Base-by-base conservation (phyloP, 2,797 vertebrate species). In the Sphaeramia orbicularis region DNA sequence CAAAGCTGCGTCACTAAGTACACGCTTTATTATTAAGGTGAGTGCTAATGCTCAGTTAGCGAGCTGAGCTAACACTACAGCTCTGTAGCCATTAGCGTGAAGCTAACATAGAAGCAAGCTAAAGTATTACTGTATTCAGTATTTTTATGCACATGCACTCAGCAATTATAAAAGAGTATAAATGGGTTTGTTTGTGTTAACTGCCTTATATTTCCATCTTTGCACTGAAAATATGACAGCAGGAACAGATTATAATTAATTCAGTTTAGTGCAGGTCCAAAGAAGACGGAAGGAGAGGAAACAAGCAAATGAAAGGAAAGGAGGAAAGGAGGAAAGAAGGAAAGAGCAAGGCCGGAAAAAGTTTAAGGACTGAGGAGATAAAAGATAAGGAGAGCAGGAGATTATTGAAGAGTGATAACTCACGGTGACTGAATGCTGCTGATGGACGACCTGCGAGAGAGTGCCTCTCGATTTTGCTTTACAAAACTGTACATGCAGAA, bases 401-500 rank as follows among this genome's bases (percentile, higher is more conserved):
- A 90, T 92, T 87, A 95, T 92, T 21, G 66, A 94, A 95, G 94
- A 95, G 94, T 93, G 94, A 94, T 92, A 94, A 99, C 98, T 99
- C 98, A 99, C 97, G 94, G 96, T 97, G 97, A 99, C 94, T 97
- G 96, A 94, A 96, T 94, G 96, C 97, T 99, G 98, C 93, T 97
- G 96, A 97, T 94, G 94, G 98, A 99, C 91, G 97, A 97, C 95
- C 97, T 98, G 96, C 96, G 97, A 95, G 97, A 98, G 88, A 96
- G 94, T 93, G 95, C 93, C 92, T 96, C 96, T 96, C 95, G 96
- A 95, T 96, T 96, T 96, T 97, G 97, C 96, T 97, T 98, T 98
- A 99, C 97, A 98, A 98, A 98, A 97, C 98, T 99, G 97, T 95
- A 95, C 96, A 96, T 97, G 96, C 97, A 95, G 95, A 93, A 95